Base-by-base conservation (phyloP, 1,140 invertebrate genomes). In the Megalopta genalis region DNA sequence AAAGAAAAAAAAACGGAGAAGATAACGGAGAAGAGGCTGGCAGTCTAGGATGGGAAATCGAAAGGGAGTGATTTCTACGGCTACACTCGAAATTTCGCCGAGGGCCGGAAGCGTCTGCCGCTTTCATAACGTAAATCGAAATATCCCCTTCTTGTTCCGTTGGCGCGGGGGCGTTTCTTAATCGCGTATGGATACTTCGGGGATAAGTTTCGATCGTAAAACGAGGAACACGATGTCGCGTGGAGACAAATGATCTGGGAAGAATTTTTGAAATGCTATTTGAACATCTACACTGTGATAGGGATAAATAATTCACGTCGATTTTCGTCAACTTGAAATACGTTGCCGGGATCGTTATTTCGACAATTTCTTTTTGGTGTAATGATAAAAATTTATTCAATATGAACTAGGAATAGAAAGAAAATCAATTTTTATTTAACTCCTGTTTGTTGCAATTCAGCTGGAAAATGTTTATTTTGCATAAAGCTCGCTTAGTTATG, bases 21-120 rank as follows among this genome's bases (percentile, higher is more conserved):
- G 54, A 70, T 80, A 69, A 32, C 54, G 57, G 52, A 8, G 27
- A 46, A 21, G 21, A 39, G 46, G 10, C 21, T n/a, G 46, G 18
- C 3, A 57, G 66, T 57, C 77, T 46, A 46, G 67, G 71, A 79
- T 49, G 21, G 25, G 25, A 72, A 73, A 76, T 70, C 74, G 82
- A 69, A 54, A 70, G 71, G 62, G 57, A 69, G 46, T 10, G 27
- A 70, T 72, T 46, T 54, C 23, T 16, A n/a, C 52, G 23, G 12
- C 10, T 16, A 7, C 1, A 16, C 7, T 18, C 37, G 21, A 46
- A 25, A 16, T 39, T 21, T 39, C 5, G 6, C 25, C 10, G 32
- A 32, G 16, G 12, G 18, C 5, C 25, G 25, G 32, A 71, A 46
- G 21, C n/a, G 23, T 27, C 42, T 12, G 18, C 16, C n/a, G 25